A percentile compares a stretch with the other conserved stretches of the same genome.
Evolutionary conservation across 2,888 invertebrate genomes (phyloP).

Genomic region (Drosophila peninsularis): DNA sequence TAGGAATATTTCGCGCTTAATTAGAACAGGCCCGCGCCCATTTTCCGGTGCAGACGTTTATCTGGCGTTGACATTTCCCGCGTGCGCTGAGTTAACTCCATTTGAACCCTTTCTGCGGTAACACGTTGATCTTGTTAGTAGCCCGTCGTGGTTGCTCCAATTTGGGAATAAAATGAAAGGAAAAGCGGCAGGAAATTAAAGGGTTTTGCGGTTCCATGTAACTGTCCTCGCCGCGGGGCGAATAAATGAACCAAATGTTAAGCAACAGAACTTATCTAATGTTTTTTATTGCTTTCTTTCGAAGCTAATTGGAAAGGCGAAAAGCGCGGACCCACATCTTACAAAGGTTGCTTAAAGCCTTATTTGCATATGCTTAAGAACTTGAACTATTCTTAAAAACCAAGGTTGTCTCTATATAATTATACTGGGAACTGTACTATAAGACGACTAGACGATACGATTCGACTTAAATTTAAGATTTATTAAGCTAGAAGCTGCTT

Average conservation of each 20-base stretch:
- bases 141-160: conserved; percentile 48
- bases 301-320: conserved; percentile 26
- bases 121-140: conserved; percentile 74
- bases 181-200: conserved; percentile 82
- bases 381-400: no score
- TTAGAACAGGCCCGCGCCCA: conserved; percentile 48
- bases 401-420: background rate
- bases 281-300: conserved; percentile 14
- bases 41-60: conserved; percentile 57
- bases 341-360: background rate
- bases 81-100: conserved; percentile 45
- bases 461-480: background rate
- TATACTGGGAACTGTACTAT: background rate
- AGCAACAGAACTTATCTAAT: conserved; percentile 18
- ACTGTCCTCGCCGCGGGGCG: conserved; percentile 45
- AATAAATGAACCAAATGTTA: conserved; percentile 53
- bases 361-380: background rate
- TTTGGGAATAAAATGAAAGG: conserved; percentile 52
- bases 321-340: background rate
- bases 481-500: background rate
- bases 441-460: background rate
- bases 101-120: conserved; percentile 66
- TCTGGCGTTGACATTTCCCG: conserved; percentile 76
- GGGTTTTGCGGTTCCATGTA: conserved; percentile 50
- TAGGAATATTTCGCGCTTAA: conserved; percentile 47